Evolutionary conservation across 2,113 vertebrate genomes (phyloP), one percentile per base, ranked within the genome.

Genomic region (Mirounga angustirostris): DNA sequence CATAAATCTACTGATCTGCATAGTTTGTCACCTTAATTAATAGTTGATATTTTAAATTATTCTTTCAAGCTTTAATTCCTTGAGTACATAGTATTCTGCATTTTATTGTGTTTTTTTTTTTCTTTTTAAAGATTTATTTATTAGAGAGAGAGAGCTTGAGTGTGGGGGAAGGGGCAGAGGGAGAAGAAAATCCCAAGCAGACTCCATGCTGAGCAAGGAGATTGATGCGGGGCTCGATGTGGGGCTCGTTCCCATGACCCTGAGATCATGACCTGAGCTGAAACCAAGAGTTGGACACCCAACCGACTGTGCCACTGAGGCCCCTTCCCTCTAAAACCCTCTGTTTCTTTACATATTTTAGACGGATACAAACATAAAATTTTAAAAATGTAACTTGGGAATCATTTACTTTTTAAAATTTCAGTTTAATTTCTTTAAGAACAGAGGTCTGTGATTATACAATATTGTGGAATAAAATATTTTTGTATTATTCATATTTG

Each of bases 21-120:
- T 11, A 89, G 69, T 81, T 92, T 83, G 46, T 87, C 73, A 69
- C 40, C 86, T 91, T 89, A 94, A 94, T 93, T 50, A 92, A 50
- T 7, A 33, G 82, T 46, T 87, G 24, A 12, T 92, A 94, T 63
- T 96, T 97, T 82, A 79, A 86, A 82, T 85, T n/a, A 67, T 22
- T 63, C 4, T 50, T 85, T 63, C 18, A 82, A 69, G 2, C 1
- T 69, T 15, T 88, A 94, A 46, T 83, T 81, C 24, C 36, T 86
- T n/a, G 40, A 76, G 54, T 80, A 61, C 10, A 21, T 52, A 54
- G 5, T 30, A 52, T 54, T 74, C 59, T 80, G 40, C 2, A 52
- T 92, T 81, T 9, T 69, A 69, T 69, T 69, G 8, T 69, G 9
- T 69, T 19, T n/a, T 4, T 67, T 30, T 30, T 33, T 36, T 69